Evolutionary conservation across 2,888 invertebrate genomes (phyloP), one percentile per base, ranked within the genome.

Genomic region (Asteroscopus sphinx): DNA sequence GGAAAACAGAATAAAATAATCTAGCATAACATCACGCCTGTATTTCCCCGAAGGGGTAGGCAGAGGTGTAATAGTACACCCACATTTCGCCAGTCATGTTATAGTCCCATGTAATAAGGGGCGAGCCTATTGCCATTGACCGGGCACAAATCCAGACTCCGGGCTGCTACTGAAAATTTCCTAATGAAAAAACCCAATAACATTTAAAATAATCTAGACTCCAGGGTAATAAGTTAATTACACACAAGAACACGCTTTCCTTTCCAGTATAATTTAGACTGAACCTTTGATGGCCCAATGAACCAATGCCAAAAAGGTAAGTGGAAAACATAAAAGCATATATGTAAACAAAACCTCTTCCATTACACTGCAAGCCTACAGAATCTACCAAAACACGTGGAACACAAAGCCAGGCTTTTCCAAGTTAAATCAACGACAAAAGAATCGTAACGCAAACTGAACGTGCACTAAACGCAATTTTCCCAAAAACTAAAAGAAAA

Each of bases 401-500:
- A 40, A 37, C 68, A 16, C 53, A 76, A 77, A 76, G 68, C 59
- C 33, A 7, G 21, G 16, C 11, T 54, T 71, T 68, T 33, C 13
- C 33, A 51, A 51, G 46, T 51, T 48, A 53, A 66, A 68, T 65
- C 55, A 65, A 58, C 52, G 77, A 79, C 79, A 81, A 85, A 79
- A 82, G 77, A 77, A 58, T 77, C 73, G 69, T 69, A 84, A 79
- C 71, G 74, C 74, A 76, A 77, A 80, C 80, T 76, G 46, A 11
- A 49, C 62, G 54, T 73, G 76, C 78, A 77, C 73, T 70, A 73
- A 85, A 86, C 77, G 83, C 79, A 86, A 89, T 87, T 85, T 83
- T 44, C 46, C 77, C 78, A 75, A 82, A 88, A 88, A 86, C 88
- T 87, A 85, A 89, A 89, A 86, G 82, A 66, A 83, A 86, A 79